A percentile compares a stretch with the other conserved stretches of the same genome.
Evolutionary conservation across 2,888 invertebrate genomes (phyloP).

Genomic region (Sarcophaga subvicina): DNA sequence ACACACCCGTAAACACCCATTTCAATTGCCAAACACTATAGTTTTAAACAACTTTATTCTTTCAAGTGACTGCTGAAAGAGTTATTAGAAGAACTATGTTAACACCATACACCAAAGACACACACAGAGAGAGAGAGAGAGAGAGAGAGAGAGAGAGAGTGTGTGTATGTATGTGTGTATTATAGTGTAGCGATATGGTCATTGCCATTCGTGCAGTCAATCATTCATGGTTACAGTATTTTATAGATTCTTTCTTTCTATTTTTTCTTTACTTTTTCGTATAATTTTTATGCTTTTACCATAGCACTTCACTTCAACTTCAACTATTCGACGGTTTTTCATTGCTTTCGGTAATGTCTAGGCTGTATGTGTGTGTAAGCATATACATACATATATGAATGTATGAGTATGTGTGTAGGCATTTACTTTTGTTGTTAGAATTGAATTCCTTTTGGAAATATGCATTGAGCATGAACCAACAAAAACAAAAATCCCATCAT

Average conservation of each 20-base stretch:
- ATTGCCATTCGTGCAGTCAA: constrained; percentile 54
- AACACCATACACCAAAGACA: too few species aligned
- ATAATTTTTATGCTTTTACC: not conserved
- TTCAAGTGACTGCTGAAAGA: constrained; percentile 10
- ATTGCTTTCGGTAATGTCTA: not conserved
- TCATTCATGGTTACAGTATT: constrained; percentile 54
- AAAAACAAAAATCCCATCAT: constrained; percentile 26
- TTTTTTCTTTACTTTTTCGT: not conserved
- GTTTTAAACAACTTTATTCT: constrained; percentile 29
- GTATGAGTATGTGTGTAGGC: not conserved
- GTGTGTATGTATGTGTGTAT: not conserved
- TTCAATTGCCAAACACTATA: not conserved
- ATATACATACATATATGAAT: too few species aligned
- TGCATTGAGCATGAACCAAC: constrained; percentile 29
- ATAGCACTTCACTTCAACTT: not conserved
- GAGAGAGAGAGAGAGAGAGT: not conserved
- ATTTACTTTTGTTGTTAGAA: constrained; percentile 18
- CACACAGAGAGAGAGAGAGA: too few species aligned
- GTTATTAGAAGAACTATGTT: too few species aligned
- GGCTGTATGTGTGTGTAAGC: not conserved
- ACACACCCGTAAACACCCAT: not conserved
- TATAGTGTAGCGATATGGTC: constrained; percentile 32
- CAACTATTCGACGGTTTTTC: constrained; percentile 30
- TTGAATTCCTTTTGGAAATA: constrained; percentile 33
- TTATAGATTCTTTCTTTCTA: constrained; percentile 22